Conservation (phyloP, 1,140 invertebrate genomes). For the Aphelenchoides fujianensis region DNA sequence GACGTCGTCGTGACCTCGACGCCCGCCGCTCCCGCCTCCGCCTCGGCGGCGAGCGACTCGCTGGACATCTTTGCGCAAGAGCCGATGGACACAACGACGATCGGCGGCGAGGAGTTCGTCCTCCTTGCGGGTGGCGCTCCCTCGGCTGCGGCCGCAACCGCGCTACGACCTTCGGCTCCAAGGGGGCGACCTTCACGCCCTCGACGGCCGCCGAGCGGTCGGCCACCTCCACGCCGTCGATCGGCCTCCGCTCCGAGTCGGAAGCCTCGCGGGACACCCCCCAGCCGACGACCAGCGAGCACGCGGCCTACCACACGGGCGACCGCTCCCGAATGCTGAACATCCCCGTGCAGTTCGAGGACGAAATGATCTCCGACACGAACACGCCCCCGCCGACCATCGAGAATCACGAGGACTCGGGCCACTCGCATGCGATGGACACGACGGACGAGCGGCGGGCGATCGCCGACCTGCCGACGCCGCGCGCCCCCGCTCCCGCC, state of each 20-base stretch:
- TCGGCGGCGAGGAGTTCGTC: too few species aligned
- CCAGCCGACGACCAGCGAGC: background rate
- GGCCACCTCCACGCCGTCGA: constrained; percentile 33
- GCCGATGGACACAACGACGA: constrained; percentile 2
- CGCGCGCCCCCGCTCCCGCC: too few species aligned
- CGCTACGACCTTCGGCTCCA: background rate
- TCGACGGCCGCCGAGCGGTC: constrained; percentile 16
- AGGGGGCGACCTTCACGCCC: too few species aligned
- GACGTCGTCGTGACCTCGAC: background rate
- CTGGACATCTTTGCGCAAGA: constrained; percentile 16
- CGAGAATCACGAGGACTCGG: constrained; percentile 18
- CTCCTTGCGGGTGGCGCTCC: background rate
- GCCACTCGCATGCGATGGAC: background rate
- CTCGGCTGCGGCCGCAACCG: background rate
- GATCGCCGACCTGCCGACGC: background rate
- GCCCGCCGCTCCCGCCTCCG: background rate
- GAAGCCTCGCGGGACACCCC: constrained; percentile 29
- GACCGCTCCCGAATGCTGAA: constrained; percentile 39
- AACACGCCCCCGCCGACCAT: constrained; percentile 36
- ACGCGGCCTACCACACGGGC: constrained; percentile 22
- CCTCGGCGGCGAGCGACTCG: background rate
- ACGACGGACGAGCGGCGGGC: background rate
- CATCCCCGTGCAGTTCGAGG: constrained; percentile 41
- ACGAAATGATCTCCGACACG: constrained; percentile 33
- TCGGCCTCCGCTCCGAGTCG: constrained; percentile 60